Conservation (phyloP, 1,140 invertebrate species). For the Pseudomyrmex sp. region DNA sequence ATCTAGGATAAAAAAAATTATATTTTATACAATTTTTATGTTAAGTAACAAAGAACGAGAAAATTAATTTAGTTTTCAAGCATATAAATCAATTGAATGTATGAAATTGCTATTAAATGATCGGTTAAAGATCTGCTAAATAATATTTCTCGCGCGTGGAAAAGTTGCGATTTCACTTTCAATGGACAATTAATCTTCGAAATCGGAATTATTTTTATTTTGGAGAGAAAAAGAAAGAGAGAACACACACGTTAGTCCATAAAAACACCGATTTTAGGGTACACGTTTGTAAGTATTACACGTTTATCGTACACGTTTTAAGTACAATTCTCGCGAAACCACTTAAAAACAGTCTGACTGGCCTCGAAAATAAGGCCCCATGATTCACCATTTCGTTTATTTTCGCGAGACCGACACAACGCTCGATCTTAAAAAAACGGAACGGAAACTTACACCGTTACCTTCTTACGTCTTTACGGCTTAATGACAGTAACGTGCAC, state of each 20-base stretch:
- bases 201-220: too few relatives aligned
- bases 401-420: not conserved
- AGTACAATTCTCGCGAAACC: not conserved
- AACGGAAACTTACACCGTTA: conserved; percentile 18
- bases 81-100: too few relatives aligned
- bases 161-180: too few relatives aligned
- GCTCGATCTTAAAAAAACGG: conserved; percentile 22
- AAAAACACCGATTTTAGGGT: not conserved
- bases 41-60: too few relatives aligned
- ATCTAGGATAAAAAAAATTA: not conserved
- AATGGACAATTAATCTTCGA: too few relatives aligned
- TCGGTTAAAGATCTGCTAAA: too few relatives aligned
- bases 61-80: too few relatives aligned
- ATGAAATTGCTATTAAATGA: too few relatives aligned
- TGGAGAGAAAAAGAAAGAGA: too few relatives aligned
- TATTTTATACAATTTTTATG: too few relatives aligned
- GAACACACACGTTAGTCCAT: not conserved
- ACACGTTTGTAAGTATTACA: not conserved
- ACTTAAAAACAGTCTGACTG: not conserved
- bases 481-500: conserved; percentile 9
- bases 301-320: not conserved
- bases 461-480: conserved; percentile 41
- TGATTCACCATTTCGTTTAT: conserved; percentile 2
- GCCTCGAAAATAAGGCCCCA: not conserved
- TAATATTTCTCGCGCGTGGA: too few relatives aligned